phyloP scores from a whole-genome alignment of 2,888 invertebrate genomes.

The Hipparchia sbordonii region DNA sequence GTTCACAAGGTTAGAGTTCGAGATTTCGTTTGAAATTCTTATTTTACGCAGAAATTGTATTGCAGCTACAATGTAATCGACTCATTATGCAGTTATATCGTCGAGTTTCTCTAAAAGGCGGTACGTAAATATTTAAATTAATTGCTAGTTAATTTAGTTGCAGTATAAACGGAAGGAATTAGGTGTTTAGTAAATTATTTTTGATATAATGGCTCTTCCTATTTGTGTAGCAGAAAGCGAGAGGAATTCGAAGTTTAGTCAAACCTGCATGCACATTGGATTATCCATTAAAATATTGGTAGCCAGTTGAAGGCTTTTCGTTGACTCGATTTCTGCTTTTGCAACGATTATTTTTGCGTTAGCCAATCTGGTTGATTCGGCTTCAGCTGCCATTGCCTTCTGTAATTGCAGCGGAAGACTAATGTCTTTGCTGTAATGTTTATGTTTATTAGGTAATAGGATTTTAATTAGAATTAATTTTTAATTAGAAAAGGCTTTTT shows the following conservation, averaged over 20 bases:
- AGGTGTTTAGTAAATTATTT: background rate
- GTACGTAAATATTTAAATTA: background rate
- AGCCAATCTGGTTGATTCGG: conserved; percentile 83
- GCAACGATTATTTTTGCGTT: conserved; percentile 86
- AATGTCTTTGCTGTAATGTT: conserved; percentile 57
- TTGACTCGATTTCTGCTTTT: conserved; percentile 85
- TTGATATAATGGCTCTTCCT: conserved; percentile 2
- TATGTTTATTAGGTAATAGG: background rate
- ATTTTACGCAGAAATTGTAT: background rate
- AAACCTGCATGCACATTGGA: conserved; percentile 72
- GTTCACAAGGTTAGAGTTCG: background rate
- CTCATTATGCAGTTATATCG: background rate
- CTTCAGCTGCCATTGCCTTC: conserved; percentile 85
- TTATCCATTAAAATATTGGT: conserved; percentile 83
- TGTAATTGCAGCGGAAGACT: conserved; percentile 74
- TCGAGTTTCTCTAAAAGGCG: conserved; percentile 2
- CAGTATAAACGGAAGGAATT: conserved; percentile 8
- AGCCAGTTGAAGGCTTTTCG: conserved; percentile 84
- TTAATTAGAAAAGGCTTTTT: too few relatives aligned
- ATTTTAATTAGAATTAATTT: too few relatives aligned
- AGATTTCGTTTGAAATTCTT: background rate
- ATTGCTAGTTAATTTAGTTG: background rate
- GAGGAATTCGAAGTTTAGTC: background rate
- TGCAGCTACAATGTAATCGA: background rate
- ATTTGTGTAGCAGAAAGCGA: background rate